Evolutionary conservation across 92 coral and sea anemone genomes (phyloP), one percentile per base, ranked within the genome.

Genomic region (Phenganax marumi): DNA sequence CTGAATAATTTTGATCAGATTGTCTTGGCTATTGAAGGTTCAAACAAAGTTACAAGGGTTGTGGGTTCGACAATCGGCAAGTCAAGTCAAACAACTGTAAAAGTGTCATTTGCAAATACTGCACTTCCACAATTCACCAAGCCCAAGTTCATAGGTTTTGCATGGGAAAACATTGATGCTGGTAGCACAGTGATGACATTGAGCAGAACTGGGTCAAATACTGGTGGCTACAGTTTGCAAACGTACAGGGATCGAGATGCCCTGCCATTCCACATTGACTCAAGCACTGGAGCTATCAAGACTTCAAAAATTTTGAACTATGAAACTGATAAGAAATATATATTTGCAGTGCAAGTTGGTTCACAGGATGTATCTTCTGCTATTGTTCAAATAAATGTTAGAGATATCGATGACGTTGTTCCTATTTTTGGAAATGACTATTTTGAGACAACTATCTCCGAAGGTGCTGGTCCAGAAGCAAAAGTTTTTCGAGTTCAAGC

Each of bases 241-340:
- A n/a, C 53, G 16, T 43, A 60, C 23, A 54, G 83, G 51, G 60
- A 78, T 23, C 50, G 83, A 7, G 83, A 78, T 13, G 50, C 49
- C 52, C 24, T 78, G 24, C 83, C 83, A 26, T 78, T 78, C 16
- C 7, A 13, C 12, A 23, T 78, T 33, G 73, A 48, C 60, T 7
- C 83, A 62, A 26, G 46, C 1, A 8, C 43, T 78, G 99, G 99
- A 47, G 87, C 70, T 14, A 91, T 96, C n/a, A 60, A 26, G 48
- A 91, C 93, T 3, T 79, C 80, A 55, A 85, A 77, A 53, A 25
- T 51, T 5, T 81, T 96, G 86, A 92, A 96, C 85, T 87, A 82
- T 81, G 97, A 96, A 83, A 81, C 78, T 33, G 90, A 84, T 52
- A 89, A 84, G 69, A 91, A 90, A 14, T 96, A 96, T 75, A 86